These are phyloP conservation scores for Mesitornis unicolor DNA, from an alignment of 2,113 vertebrate genomes.

Conservation along the genomic window DNA sequence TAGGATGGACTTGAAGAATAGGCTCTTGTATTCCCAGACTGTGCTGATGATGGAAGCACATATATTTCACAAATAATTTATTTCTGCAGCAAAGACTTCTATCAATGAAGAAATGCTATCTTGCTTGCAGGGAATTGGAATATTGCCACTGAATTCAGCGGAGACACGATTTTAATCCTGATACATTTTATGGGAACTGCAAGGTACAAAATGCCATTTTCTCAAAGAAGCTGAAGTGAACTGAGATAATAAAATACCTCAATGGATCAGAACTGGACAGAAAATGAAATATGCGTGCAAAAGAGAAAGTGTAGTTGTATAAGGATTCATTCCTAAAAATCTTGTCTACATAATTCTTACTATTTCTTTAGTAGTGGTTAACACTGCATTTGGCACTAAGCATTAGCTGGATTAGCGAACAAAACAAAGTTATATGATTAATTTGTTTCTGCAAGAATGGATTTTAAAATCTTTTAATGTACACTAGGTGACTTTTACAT, in stretches of 20 bases:
- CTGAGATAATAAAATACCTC: neutral
- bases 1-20: neutral
- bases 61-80: neutral
- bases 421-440: neutral
- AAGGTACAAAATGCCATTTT: neutral
- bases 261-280: neutral
- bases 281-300: neutral
- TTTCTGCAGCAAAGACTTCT: neutral
- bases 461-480: neutral
- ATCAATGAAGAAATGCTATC: neutral
- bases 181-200: neutral
- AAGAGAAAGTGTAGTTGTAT: neutral
- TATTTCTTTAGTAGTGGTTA: neutral
- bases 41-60: neutral
- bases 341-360: neutral
- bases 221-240: neutral
- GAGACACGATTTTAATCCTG: neutral
- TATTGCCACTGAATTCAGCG: neutral
- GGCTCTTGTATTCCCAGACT: neutral
- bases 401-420: neutral
- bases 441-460: neutral
- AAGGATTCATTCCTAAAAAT: neutral
- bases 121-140: neutral
- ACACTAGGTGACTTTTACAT: neutral
- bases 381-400: neutral